Base-by-base conservation (phyloP, 1,140 invertebrate genomes). In the Drosophila pruinosa region DNA sequence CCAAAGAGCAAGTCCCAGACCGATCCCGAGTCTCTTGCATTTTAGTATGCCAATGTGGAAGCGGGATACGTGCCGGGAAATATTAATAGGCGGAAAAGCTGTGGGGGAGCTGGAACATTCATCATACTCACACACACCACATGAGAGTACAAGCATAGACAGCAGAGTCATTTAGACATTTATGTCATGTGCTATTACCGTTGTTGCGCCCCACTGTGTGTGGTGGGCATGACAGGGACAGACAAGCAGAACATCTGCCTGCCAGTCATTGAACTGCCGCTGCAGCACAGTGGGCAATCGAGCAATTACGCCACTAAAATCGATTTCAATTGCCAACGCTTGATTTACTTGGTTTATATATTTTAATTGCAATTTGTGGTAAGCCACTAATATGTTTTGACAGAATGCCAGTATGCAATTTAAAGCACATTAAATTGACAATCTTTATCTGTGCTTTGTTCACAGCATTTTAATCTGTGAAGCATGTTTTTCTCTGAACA, bases 11-110 rank as follows among this genome's bases (percentile, higher is more conserved):
- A 47, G 14, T 50, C 52, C 14, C 41, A 56, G 52, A 45, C 24
- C 45, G 52, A 17, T 53, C 26, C 26, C 53, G 31, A 31, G 17
- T 17, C 52, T 57, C 50, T 41, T 21, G 3, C 39, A n/a, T 17
- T 45, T 82, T 74, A 47, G 47, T 77, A 77, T 77, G 74, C 71
- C 65, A 70, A 75, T 67, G 57, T 57, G 74, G 58, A 72, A 68
- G 41, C 57, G 50, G 12, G 34, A 36, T 36, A 85, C 81, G 81
- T 85, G 81, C 77, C 71, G 48, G 82, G 81, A 81, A 85, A 85
- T 74, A 74, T 86, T 85, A 86, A 85, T 85, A 85, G 81, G 81
- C 81, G 81, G 82, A 85, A 85, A 81, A 80, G 69, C 81, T 74
- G 74, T 70, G 61, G 43, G 65, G 61, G 72, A 77, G 15, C 61